Evolutionary conservation across 2,797 vertebrate genomes (phyloP).

Genomic region (Acanthopagrus latus): DNA sequence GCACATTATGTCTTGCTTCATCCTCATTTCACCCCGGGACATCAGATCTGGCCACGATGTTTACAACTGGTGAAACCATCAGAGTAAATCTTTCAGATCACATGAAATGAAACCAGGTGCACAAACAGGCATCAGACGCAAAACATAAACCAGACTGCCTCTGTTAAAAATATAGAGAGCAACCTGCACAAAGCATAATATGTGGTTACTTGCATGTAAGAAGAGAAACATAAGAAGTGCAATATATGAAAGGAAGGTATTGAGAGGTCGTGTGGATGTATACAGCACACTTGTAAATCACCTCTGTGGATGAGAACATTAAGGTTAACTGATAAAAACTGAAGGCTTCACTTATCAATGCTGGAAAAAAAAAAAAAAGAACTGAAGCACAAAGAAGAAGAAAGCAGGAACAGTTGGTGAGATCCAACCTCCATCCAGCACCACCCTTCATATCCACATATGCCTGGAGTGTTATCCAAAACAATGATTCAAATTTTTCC

Average conservation of each 20-base stretch:
- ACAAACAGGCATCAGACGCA: slow-evolving; percentile 25
- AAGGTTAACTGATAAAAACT: slow-evolving; percentile 76
- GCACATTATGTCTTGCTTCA: neutral
- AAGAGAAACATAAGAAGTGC: neutral
- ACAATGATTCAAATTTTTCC: slow-evolving; percentile 2
- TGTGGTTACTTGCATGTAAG: neutral
- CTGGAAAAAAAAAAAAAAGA: slow-evolving; percentile 43
- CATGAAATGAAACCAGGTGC: slow-evolving; percentile 43
- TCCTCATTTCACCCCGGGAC: neutral
- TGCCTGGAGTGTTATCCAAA: neutral
- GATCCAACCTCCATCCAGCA: neutral
- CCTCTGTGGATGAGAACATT: slow-evolving; percentile 60
- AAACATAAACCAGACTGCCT: slow-evolving; percentile 16
- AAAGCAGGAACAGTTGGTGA: neutral
- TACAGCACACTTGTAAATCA: slow-evolving; percentile 69
- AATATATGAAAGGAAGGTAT: too few species aligned
- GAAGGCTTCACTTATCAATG: slow-evolving; percentile 61
- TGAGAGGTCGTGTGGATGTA: slow-evolving; percentile 12
- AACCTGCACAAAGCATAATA: neutral
- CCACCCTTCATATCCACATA: slow-evolving; percentile 1
- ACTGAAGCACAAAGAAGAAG: slow-evolving; percentile 37
- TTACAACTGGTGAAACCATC: slow-evolving; percentile 50
- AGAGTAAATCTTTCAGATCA: slow-evolving; percentile 56
- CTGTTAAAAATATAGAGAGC: slow-evolving; percentile 15
- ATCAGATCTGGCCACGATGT: slow-evolving; percentile 17